Conservation (phyloP, 2,888 invertebrate species). For the Nemoura dubitans region DNA sequence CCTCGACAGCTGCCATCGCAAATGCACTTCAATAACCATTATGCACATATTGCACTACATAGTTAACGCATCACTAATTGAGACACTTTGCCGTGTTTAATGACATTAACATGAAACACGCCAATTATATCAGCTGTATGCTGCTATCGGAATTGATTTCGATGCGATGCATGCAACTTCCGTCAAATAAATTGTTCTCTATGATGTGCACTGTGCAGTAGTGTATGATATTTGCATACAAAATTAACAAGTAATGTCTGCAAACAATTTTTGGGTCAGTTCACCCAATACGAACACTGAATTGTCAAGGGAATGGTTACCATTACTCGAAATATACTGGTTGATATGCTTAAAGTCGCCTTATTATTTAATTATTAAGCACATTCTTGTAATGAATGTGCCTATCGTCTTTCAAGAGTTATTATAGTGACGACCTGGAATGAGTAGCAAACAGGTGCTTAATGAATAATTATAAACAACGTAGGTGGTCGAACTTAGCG, state of each 20-base stretch:
- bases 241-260: too few species aligned
- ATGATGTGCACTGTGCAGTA: neutral
- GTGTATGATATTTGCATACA: too few species aligned
- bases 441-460: neutral
- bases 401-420: too few species aligned
- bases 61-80: neutral
- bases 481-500: neutral
- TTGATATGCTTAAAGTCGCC: too few species aligned
- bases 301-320: too few species aligned
- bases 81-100: neutral
- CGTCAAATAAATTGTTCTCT: too few species aligned
- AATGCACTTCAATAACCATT: neutral
- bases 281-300: too few species aligned
- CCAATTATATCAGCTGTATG: neutral
- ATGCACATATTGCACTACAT: neutral
- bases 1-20: neutral
- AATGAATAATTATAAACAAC: neutral
- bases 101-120: neutral
- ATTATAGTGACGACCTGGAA: neutral
- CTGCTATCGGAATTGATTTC: neutral
- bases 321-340: too few species aligned
- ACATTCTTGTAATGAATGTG: too few species aligned
- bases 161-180: neutral
- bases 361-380: too few species aligned
- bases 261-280: too few species aligned